Evolutionary conservation across 2,797 vertebrate genomes (phyloP), one percentile per base, ranked within the genome.

Genomic region (Sebastes minor): DNA sequence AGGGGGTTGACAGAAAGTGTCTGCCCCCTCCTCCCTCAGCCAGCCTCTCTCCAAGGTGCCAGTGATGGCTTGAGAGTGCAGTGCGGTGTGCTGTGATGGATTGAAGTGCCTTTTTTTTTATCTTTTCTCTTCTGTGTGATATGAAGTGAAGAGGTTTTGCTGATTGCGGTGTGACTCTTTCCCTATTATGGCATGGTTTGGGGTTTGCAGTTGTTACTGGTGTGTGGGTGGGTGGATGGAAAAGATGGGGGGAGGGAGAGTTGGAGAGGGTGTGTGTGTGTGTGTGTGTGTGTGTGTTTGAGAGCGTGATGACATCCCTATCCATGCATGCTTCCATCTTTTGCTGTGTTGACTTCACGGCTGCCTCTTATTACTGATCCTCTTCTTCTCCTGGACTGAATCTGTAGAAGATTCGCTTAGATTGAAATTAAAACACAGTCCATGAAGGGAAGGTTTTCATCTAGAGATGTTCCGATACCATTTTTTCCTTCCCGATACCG

Each of bases 11-110:
- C 84, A 85, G 86, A 83, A 82, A 79, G 73, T 86, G 73, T 86
- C 84, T 74, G 60, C 78, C 74, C 85, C 71, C 71, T 53, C 84
- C 85, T 38, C 85, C 88, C 88, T 52, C 92, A 82, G 84, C 82
- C 90, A 85, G 83, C 83, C 91, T 88, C 92, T 90, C 88, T 89
- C 82, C 85, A 94, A 95, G 95, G 95, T 95, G 95, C 94, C 93
- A 94, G 90, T 85, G 87, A 94, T 92, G 94, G 93, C 93, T 95
- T 95, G 93, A 95, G 94, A 93, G 93, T 95, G 95, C 92, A 87
- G 94, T 95, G 94, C 92, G 5, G 94, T 95, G 93, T 94, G 93
- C 90, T 92, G 91, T 95, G 92, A 92, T 90, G 86, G 92, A 93
- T 80, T 95, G 92, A 52, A 94, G 94, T 95, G 95, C 60, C 83